Evolutionary conservation across 2,113 vertebrate genomes (phyloP).

Genomic region (Brienomyrus longianalis): DNA sequence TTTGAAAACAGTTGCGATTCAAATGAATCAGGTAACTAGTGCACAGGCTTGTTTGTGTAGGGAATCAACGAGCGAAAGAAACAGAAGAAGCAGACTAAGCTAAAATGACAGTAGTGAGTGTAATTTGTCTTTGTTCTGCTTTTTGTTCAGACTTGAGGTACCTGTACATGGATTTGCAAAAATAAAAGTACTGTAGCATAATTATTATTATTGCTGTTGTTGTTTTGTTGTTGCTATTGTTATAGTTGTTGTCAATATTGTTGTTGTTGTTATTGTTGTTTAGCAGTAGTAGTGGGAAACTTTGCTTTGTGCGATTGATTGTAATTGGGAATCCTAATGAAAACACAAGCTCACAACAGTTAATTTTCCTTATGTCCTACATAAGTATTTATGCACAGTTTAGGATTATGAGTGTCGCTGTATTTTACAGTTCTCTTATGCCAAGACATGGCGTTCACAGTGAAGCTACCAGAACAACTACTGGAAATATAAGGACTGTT

Average conservation of each 20-base stretch:
- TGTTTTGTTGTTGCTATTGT: neutral
- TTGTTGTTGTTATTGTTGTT: neutral
- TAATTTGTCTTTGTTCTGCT: neutral
- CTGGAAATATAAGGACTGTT: neutral
- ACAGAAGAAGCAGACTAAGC: neutral
- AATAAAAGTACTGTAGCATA: neutral
- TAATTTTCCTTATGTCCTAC: neutral
- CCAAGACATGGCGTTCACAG: neutral
- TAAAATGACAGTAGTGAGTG: neutral
- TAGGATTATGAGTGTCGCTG: neutral
- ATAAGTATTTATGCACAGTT: neutral
- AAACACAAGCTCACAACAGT: neutral
- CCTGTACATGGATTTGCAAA: neutral
- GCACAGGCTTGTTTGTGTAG: neutral
- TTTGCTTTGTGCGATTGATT: neutral
- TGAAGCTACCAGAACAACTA: neutral
- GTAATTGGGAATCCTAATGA: neutral
- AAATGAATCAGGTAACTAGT: neutral
- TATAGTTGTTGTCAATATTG: neutral
- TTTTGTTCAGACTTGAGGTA: neutral
- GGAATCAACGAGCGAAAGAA: neutral
- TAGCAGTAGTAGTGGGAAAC: neutral
- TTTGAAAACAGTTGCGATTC: neutral
- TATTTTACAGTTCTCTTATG: neutral
- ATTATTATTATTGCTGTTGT: neutral